phyloP scores from a whole-genome alignment of 1,140 invertebrate species.

The Diabrotica virgifera region DNA sequence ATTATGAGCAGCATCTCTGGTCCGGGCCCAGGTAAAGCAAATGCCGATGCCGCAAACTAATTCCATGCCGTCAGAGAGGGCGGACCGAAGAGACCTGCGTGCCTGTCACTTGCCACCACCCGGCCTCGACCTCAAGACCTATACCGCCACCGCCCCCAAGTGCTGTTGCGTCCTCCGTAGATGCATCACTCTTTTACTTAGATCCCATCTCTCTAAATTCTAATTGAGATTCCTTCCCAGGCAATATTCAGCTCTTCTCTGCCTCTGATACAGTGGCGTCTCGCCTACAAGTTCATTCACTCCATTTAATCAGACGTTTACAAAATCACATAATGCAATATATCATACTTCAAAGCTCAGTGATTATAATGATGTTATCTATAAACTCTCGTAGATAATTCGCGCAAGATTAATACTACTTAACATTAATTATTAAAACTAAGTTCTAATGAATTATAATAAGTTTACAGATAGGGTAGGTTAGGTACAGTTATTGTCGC shows the following conservation, averaged over 20 bases:
- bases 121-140: constrained; percentile 38
- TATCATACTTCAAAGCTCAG: too few species aligned
- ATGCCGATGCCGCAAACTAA: constrained; percentile 44
- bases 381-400: too few species aligned
- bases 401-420: too few species aligned
- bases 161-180: constrained; percentile 34
- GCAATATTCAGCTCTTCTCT: constrained; percentile 17
- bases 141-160: constrained; percentile 40
- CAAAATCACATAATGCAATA: too few species aligned
- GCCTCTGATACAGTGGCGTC: constrained; percentile 6
- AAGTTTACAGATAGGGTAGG: too few species aligned
- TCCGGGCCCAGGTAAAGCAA: constrained; percentile 35
- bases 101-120: constrained; percentile 44
- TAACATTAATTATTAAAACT: too few species aligned
- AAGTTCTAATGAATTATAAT: too few species aligned
- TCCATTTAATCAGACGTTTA: too few species aligned
- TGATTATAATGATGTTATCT: too few species aligned
- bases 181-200: constrained; percentile 40
- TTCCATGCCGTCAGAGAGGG: constrained; percentile 40
- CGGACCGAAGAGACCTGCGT: constrained; percentile 41
- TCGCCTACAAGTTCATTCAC: background rate
- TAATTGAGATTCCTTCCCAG: constrained; percentile 44
- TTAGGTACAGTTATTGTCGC: too few species aligned
- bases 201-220: constrained; percentile 42
- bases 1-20: constrained; percentile 32